Conservation (phyloP, 2,888 invertebrate genomes). For the Tachina fera region DNA sequence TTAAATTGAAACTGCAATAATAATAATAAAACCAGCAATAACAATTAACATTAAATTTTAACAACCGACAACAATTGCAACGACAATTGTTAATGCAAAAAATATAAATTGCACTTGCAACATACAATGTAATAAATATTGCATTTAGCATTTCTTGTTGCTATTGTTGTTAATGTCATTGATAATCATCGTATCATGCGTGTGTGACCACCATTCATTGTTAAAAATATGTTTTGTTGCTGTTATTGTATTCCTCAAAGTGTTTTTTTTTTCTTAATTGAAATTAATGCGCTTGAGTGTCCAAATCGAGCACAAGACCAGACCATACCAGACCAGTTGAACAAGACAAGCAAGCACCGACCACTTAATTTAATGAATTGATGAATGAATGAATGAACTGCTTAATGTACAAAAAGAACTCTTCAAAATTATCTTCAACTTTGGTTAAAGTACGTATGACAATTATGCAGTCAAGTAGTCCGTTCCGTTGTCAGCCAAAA, state of each 20-base stretch:
- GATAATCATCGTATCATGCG: conserved; percentile 29
- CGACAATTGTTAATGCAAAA: conserved; percentile 29
- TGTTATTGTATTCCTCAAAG: conserved; percentile 4
- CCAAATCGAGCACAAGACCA: conserved; percentile 31
- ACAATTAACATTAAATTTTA: conserved; percentile 43
- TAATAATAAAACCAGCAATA: conserved; percentile 14
- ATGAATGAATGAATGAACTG: conserved; percentile 17
- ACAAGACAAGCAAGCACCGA: background rate
- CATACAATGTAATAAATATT: conserved; percentile 55
- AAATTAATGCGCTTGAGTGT: conserved; percentile 63
- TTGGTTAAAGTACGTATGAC: conserved; percentile 46
- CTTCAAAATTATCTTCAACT: conserved; percentile 49
- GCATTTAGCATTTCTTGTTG: conserved; percentile 29
- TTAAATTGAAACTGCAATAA: conserved; percentile 30
- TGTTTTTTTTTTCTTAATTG: conserved; percentile 52
- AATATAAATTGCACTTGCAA: conserved; percentile 58
- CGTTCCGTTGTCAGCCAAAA: conserved; percentile 48
- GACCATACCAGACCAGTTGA: background rate
- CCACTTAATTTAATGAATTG: conserved; percentile 57
- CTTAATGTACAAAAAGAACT: conserved; percentile 1
- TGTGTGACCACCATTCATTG: conserved; percentile 24
- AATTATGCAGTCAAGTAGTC: conserved; percentile 57
- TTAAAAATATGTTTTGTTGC: conserved; percentile 18
- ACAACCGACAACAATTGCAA: conserved; percentile 40
- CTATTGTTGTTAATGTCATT: conserved; percentile 43